A percentile compares a stretch with the other conserved stretches of the same genome.
Conservation (phyloP, 2,113 vertebrate species). For the Xyliphius kryptos region DNA sequence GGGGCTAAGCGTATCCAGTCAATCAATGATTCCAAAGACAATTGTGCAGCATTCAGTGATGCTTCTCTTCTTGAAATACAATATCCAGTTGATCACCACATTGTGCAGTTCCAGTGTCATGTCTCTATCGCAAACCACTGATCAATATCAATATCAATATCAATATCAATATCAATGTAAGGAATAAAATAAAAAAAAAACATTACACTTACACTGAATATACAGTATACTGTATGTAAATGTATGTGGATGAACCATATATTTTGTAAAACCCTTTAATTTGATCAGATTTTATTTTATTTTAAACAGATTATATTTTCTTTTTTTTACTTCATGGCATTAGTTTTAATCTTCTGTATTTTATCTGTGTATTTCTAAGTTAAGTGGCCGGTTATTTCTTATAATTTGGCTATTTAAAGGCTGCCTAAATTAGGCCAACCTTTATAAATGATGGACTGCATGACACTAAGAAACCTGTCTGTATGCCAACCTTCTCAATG, state of each 20-base stretch:
- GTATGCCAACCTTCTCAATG: constrained; percentile 21
- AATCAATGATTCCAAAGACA: constrained; percentile 63
- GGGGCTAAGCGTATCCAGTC: constrained; percentile 33
- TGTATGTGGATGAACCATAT: constrained; percentile 56
- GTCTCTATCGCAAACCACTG: constrained; percentile 52
- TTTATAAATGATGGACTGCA: constrained; percentile 32
- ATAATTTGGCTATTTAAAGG: constrained; percentile 44
- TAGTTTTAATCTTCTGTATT: constrained; percentile 47
- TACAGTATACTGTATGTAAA: constrained; percentile 52
- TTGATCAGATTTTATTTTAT: constrained; percentile 50
- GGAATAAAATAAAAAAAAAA: constrained; percentile 29
- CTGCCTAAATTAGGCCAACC: constrained; percentile 62
- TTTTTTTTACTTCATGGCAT: constrained; percentile 55
- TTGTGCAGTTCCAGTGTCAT: constrained; percentile 60
- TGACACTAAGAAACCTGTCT: constrained; percentile 44
- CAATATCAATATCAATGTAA: too few relatives aligned
- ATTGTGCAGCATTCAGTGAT: constrained; percentile 47
- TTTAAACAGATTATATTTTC: constrained; percentile 44
- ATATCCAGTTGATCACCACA: constrained; percentile 49
- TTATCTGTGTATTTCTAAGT: constrained; percentile 65
- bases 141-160: constrained; percentile 54
- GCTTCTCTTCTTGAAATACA: constrained; percentile 47
- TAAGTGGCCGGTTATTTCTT: constrained; percentile 60
- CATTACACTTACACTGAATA: too few relatives aligned
- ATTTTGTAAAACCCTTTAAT: constrained; percentile 62